Percentiles rank a stretch among this genome's conserved stretches.
Evolutionary conservation across 2,797 vertebrate genomes (phyloP).

Genomic region (Enteromius thamalakanensis): DNA sequence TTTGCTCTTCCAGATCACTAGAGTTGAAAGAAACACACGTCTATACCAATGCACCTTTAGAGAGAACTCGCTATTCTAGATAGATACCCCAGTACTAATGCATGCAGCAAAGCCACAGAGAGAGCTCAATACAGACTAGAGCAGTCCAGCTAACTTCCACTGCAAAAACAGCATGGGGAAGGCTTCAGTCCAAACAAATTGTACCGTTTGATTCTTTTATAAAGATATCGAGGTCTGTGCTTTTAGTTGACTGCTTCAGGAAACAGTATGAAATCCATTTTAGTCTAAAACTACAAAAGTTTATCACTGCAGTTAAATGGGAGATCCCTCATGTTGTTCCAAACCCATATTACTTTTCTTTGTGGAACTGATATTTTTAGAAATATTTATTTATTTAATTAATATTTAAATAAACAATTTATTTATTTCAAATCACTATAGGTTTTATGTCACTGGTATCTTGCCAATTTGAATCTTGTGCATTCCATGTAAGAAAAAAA

Average conservation of each 20-base stretch:
- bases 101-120: slow-evolving; percentile 83
- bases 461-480: not conserved
- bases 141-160: slow-evolving; percentile 48
- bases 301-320: not conserved
- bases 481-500: not conserved
- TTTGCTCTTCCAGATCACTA: slow-evolving; percentile 50
- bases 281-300: not conserved
- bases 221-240: not conserved
- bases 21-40: slow-evolving; percentile 33
- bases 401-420: too few species aligned
- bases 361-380: not conserved
- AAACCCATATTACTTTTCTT: not conserved
- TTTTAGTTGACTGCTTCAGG: not conserved
- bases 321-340: not conserved
- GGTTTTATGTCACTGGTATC: not conserved
- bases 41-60: slow-evolving; percentile 45
- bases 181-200: slow-evolving; percentile 63
- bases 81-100: slow-evolving; percentile 37
- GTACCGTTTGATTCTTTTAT: slow-evolving; percentile 52
- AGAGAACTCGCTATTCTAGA: slow-evolving; percentile 31
- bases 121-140: slow-evolving; percentile 65
- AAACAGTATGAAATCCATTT: not conserved
- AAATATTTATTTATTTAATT: too few species aligned
- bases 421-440: not conserved
- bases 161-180: slow-evolving; percentile 27